A percentile compares a stretch with the other conserved stretches of the same genome.
Conservation (phyloP, 2,888 invertebrate genomes). For the Hemithea aestivaria region DNA sequence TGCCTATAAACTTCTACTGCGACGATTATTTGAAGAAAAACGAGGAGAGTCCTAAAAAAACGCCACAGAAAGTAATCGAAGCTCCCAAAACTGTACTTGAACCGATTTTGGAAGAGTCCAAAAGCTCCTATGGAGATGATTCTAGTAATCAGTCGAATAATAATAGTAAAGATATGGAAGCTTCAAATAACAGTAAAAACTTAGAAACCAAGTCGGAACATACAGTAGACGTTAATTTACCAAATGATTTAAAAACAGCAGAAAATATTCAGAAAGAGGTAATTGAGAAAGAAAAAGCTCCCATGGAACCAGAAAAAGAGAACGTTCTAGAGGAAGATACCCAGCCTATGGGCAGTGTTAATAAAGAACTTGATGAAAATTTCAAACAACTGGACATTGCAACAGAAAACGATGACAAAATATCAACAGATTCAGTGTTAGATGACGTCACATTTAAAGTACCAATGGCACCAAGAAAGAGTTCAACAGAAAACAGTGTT, state of each 20-base stretch:
- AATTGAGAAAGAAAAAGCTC: too few relatives aligned
- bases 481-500: conserved; percentile 40
- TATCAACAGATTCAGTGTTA: not conserved
- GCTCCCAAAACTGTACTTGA: conserved; percentile 45
- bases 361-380: not conserved
- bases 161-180: too few relatives aligned
- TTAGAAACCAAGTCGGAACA: too few relatives aligned
- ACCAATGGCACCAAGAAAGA: conserved; percentile 19
- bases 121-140: conserved; percentile 61
- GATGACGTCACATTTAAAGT: conserved; percentile 17
- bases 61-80: conserved; percentile 45
- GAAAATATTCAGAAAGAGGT: too few relatives aligned
- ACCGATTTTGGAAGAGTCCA: conserved; percentile 71
- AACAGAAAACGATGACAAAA: too few relatives aligned
- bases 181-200: conserved; percentile 26
- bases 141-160: conserved; percentile 39
- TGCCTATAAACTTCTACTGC: conserved; percentile 66
- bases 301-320: too few relatives aligned
- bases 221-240: too few relatives aligned
- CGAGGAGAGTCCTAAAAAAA: conserved; percentile 43
- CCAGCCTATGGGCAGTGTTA: too few relatives aligned
- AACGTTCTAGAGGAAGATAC: too few relatives aligned
- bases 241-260: too few relatives aligned
- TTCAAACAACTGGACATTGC: not conserved
- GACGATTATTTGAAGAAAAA: conserved; percentile 52